Evolutionary conservation across 2,113 vertebrate genomes (phyloP), one percentile per base, ranked within the genome.

Genomic region (Rhipidura dahli): DNA sequence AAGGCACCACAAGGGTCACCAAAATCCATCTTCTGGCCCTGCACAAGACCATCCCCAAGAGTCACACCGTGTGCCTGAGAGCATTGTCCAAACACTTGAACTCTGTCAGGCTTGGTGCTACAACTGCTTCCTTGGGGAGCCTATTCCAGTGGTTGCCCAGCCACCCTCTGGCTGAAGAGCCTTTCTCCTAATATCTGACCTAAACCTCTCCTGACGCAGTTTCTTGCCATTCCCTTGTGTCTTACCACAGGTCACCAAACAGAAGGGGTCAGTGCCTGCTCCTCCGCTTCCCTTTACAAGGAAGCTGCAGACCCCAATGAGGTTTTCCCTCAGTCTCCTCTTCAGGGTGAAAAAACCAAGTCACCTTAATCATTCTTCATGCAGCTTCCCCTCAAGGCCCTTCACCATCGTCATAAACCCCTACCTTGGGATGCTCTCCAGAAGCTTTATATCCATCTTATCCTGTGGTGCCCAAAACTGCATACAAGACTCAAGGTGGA

Each of bases 1-100:
- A 72, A 80, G 22, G 18, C 15, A 42, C 11, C 27, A 28, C 27
- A 44, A 81, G 51, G 5, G 37, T 59, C 9, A 51, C 3, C 9
- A 30, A 44, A 73, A 50, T 53, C 7, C 16, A 26, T 28, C 33
- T 45, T 50, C 39, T 39, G 16, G 28, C 28, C 13, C 13, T 21
- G 19, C 20, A 18, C 28, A 75, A 6, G 5, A 14, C 7, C 28
- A 28, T 11, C 28, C 27, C 21, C 37, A 44, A 8, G 22, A n/a
- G 5, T 20, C 23, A 12, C 23, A 66, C 23, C 28, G 1, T 5
- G 8, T 21, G 3, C 15, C 33, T 0, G 0, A 81, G 4, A 27
- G 18, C 7, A 23, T 23, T 33, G 8, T 44, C 12, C 14, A 31
- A 49, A 50, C 12, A 4, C 5, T 26, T 56, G 35, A 27, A 1